Conservation (phyloP, 1,140 invertebrate species). For the Panagrolaimus sp. region DNA sequence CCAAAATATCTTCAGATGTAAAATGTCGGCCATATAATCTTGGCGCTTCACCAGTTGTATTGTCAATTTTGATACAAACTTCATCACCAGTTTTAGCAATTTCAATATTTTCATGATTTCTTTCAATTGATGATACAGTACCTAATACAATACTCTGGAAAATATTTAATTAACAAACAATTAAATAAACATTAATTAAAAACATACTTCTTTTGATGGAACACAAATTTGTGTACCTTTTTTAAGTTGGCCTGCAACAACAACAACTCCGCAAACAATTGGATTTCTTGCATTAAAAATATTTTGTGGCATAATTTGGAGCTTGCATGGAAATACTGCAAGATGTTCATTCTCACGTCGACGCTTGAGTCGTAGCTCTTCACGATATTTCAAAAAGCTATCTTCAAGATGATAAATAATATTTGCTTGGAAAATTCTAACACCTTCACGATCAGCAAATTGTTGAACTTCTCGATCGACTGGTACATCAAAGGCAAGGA, state of each 20-base stretch:
- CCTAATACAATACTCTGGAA: constrained; percentile 87
- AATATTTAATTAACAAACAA: constrained; percentile 15
- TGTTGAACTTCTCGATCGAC: constrained; percentile 95
- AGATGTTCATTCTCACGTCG: constrained; percentile 88
- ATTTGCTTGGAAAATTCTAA: constrained; percentile 96
- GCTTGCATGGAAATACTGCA: constrained; percentile 95
- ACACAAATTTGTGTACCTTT: constrained; percentile 94
- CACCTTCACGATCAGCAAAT: constrained; percentile 82
- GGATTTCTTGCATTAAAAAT: constrained; percentile 96
- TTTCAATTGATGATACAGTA: constrained; percentile 85
- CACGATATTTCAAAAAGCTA: constrained; percentile 82
- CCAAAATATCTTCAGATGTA: constrained; percentile 84
- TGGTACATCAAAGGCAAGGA: constrained; percentile 98
- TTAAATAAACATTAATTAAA: not conserved
- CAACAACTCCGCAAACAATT: constrained; percentile 87
- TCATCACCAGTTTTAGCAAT: constrained; percentile 88
- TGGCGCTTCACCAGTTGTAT: constrained; percentile 86
- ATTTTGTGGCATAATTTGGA: constrained; percentile 77
- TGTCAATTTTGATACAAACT: constrained; percentile 96
- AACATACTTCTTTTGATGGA: constrained; percentile 73
- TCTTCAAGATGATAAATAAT: constrained; percentile 99
- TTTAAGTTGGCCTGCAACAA: constrained; percentile 89
- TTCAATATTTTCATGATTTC: constrained; percentile 74
- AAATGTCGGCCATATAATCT: constrained; percentile 98
- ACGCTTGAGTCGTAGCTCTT: constrained; percentile 84